Percentiles rank a stretch among this genome's conserved stretches.
phyloP scores from a whole-genome alignment of 2,888 invertebrate genomes.

The Rotaria sp. region DNA sequence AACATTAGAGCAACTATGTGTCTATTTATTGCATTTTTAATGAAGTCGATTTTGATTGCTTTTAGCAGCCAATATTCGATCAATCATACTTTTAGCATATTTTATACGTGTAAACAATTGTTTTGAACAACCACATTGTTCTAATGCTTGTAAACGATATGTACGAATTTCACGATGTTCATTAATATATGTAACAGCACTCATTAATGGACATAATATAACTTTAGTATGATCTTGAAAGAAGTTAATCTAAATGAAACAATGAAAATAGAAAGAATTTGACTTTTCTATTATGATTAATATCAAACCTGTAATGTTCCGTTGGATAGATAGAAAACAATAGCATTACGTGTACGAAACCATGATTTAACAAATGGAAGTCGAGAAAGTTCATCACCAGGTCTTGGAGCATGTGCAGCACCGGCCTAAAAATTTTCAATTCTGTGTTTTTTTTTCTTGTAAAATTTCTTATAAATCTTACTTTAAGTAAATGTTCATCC shows the following conservation, averaged over 20 bases:
- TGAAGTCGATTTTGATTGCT: slow-evolving; percentile 24
- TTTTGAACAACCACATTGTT: slow-evolving; percentile 73
- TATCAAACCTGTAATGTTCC: slow-evolving; percentile 81
- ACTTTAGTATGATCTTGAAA: slow-evolving; percentile 90
- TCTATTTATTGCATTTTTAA: not conserved
- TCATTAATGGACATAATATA: slow-evolving; percentile 93
- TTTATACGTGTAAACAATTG: slow-evolving; percentile 72
- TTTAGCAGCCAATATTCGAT: slow-evolving; percentile 61
- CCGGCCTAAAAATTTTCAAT: slow-evolving; percentile 64
- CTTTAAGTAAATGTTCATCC: slow-evolving; percentile 72
- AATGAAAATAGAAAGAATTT: not conserved
- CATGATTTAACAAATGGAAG: slow-evolving; percentile 90
- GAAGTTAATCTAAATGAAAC: slow-evolving; percentile 75
- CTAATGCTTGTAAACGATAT: slow-evolving; percentile 72
- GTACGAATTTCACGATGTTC: slow-evolving; percentile 82
- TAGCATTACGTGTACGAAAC: slow-evolving; percentile 89
- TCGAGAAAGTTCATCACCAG: slow-evolving; percentile 78
- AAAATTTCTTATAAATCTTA: slow-evolving; percentile 43
- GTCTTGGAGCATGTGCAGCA: slow-evolving; percentile 64
- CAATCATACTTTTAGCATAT: slow-evolving; percentile 63
- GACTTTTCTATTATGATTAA: not conserved
- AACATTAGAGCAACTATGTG: not conserved
- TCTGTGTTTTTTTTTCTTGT: not conserved
- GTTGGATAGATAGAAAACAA: slow-evolving; percentile 92
- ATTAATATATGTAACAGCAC: slow-evolving; percentile 90